Conservation (phyloP, 2,888 invertebrate species). For the Drosophila merina region DNA sequence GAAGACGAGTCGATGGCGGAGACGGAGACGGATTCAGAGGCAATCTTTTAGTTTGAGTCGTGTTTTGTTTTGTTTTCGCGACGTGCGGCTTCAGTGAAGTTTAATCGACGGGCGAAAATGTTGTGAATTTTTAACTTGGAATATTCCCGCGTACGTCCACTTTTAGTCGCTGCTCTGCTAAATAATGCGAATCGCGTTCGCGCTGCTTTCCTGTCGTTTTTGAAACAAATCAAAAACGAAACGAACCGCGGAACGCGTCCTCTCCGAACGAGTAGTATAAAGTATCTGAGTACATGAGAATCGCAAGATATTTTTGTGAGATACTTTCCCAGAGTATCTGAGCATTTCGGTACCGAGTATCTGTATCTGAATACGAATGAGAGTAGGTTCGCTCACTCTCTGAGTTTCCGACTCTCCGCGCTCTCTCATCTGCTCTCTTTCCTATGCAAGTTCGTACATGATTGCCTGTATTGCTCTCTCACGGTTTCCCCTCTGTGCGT, state of each 20-base stretch:
- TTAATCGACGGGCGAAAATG: slow-evolving; percentile 78
- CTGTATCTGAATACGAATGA: not conserved
- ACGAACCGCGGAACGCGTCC: slow-evolving; percentile 5
- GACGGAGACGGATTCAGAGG: not conserved
- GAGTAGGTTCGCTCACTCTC: not conserved
- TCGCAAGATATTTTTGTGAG: not conserved
- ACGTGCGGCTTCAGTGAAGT: slow-evolving; percentile 57
- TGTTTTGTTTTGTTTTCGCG: slow-evolving; percentile 62
- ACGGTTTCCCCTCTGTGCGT: not conserved
- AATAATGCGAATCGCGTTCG: slow-evolving; percentile 36
- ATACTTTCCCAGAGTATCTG: not conserved
- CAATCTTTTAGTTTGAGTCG: slow-evolving; percentile 17
- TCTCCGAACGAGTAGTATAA: slow-evolving; percentile 2
- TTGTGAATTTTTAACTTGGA: slow-evolving; percentile 62
- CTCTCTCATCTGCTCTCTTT: not conserved
- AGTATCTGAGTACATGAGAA: not conserved
- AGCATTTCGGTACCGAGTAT: not conserved
- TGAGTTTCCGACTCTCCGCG: not conserved
- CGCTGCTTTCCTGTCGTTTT: slow-evolving; percentile 15
- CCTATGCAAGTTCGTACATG: not conserved
- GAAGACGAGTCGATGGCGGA: slow-evolving; percentile 4
- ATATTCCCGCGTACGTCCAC: slow-evolving; percentile 1
- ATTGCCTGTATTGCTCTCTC: not conserved
- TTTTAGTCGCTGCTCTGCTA: slow-evolving; percentile 1
- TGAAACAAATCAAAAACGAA: slow-evolving; percentile 7